Evolutionary conservation across 2,113 vertebrate genomes (phyloP).

Genomic region (Periophthalmodon schlosseri): DNA sequence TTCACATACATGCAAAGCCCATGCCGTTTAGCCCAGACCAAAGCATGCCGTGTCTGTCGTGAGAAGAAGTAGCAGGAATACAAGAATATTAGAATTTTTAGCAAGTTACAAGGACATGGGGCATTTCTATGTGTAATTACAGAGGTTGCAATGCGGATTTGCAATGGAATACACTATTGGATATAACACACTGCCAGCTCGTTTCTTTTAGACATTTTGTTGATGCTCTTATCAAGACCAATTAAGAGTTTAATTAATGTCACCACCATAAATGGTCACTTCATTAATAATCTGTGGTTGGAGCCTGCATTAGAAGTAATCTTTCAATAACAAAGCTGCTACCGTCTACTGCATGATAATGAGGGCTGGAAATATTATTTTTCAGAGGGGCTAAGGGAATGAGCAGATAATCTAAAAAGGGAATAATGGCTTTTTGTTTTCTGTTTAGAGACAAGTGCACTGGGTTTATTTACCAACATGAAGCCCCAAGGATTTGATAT

Average conservation of each 20-base stretch:
- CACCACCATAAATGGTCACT: constrained; percentile 44
- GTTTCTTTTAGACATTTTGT: constrained; percentile 29
- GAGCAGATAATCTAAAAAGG: constrained; percentile 52
- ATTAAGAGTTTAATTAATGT: constrained; percentile 54
- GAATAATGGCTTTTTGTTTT: constrained; percentile 41
- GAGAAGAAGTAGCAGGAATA: not conserved
- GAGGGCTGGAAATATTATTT: constrained; percentile 55
- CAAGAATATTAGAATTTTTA: constrained; percentile 9
- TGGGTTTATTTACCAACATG: not conserved
- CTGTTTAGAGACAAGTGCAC: not conserved
- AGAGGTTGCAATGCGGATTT: constrained; percentile 37
- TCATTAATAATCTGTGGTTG: constrained; percentile 52
- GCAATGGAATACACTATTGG: constrained; percentile 12
- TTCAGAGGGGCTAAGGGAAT: constrained; percentile 36
- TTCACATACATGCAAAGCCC: not conserved
- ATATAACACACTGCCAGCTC: not conserved
- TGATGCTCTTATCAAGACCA: constrained; percentile 60
- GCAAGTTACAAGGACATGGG: not conserved
- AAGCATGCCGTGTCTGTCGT: not conserved
- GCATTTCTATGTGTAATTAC: not conserved
- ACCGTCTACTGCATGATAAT: constrained; percentile 54
- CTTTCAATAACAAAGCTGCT: constrained; percentile 51
- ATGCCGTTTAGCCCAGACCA: not conserved
- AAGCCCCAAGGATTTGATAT: not conserved
- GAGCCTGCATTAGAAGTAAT: constrained; percentile 49